A percentile compares a stretch with the other conserved stretches of the same genome.
Conservation (phyloP, 2,113 vertebrate species). For the Tautogolabrus adspersus region DNA sequence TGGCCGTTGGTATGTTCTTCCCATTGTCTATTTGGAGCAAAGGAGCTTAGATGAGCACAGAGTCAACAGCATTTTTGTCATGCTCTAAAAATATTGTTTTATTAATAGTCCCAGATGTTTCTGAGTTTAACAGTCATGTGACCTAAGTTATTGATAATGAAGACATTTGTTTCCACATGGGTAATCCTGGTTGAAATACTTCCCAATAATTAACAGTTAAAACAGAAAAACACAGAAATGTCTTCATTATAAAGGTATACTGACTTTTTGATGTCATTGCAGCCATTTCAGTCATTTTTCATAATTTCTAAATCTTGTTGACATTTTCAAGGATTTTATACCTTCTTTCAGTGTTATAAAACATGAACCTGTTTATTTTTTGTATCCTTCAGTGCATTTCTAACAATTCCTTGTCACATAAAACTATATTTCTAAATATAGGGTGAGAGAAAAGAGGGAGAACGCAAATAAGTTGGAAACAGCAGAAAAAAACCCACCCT, state of each 20-base stretch:
- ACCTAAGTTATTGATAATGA: conserved; percentile 11
- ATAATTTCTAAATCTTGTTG: conserved; percentile 52
- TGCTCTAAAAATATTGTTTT: too few relatives aligned
- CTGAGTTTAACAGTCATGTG: conserved; percentile 16
- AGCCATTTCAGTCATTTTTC: neutral
- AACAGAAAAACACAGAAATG: neutral
- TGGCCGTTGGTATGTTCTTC: conserved; percentile 58
- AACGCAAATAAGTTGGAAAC: conserved; percentile 44
- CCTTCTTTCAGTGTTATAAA: conserved; percentile 25
- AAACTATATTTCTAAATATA: conserved; percentile 42
- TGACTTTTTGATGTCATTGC: conserved; percentile 5
- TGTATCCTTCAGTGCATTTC: conserved; percentile 38
- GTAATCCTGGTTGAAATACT: neutral
- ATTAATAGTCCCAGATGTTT: too few relatives aligned
- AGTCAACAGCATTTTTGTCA: too few relatives aligned
- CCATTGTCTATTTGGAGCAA: conserved; percentile 49
- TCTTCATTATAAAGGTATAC: too few relatives aligned
- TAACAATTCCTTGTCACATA: conserved; percentile 32
- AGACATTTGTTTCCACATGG: conserved; percentile 25
- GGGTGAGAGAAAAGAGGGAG: conserved; percentile 15
- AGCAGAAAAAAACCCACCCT: conserved; percentile 59
- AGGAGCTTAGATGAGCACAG: conserved; percentile 38
- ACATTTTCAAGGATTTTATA: conserved; percentile 37
- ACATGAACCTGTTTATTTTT: conserved; percentile 28
- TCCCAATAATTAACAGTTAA: conserved; percentile 1